Evolutionary conservation across 2,888 invertebrate species (phyloP), one percentile per base, ranked within the genome.

Genomic region (Prionchulus punctatus): DNA sequence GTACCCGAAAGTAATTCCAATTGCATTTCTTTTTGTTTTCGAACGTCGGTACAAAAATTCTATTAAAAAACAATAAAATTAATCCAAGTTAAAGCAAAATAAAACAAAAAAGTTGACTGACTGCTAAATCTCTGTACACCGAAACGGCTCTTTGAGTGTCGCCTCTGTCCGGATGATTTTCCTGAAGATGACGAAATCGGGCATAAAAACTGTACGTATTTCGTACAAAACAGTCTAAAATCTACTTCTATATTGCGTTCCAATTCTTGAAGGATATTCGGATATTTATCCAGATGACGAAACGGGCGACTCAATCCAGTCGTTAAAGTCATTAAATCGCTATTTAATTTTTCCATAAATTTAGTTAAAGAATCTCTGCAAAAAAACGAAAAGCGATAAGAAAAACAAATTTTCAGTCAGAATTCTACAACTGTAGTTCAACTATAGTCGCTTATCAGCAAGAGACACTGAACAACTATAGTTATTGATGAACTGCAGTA

Each of bases 251-350:
- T 85, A 70, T 94, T 92, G 58, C 94, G 78, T 64, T 94, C 92
- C 59, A 96, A 75, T 71, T 98, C 96, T 72, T 94, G 91, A 53
- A 96, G 76, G 81, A 76, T 66, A 57, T 70, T 72, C 1, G 90
- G 85, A 75, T 96, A 98, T 72, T 90, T 91, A 67, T 92, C 91
- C 58, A 96, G 76, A 48, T 94, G 80, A 45, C 94, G 81, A 74
- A 98, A 94, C 0, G 96, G 92, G 73, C 89, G 87, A 58, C 92
- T 92, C 45, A 98, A 77, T 15, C 89, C 87, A 18, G 89, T 86
- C 1, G 94, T 91, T 59, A 96, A 75, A 7, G 87, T 86, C 66
- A 94, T 77, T 58, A 91, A 80, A 18, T 91, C 90, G 1, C 86
- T 86, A 56, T 87, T 88, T 62, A 83, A 82, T 47, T 81, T 81